These are phyloP conservation scores for Zoanthus gigantus DNA, from an alignment of 92 coral and sea anemone species.

Conservation along the genomic window DNA sequence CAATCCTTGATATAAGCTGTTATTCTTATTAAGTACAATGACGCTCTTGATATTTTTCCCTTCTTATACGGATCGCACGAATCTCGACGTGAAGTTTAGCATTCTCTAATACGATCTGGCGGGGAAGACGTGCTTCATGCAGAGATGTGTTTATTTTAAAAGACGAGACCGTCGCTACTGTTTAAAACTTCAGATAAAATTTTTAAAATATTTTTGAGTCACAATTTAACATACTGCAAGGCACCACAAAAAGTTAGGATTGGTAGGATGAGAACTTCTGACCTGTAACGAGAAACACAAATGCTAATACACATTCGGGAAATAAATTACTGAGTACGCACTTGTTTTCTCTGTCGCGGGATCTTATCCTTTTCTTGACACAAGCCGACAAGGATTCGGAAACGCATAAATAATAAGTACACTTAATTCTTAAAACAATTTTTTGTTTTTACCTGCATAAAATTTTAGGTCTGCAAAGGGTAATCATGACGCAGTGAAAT, in stretches of 20 bases:
- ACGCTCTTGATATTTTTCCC: conserved; percentile 7
- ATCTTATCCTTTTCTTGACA: conserved; percentile 3
- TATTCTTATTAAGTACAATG: conserved; percentile 41
- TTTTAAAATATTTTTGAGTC: not conserved
- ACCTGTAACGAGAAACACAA: conserved; percentile 22
- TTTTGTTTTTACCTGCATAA: not conserved
- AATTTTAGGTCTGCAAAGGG: not conserved
- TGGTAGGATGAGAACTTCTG: not conserved
- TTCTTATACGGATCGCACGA: conserved; percentile 24
- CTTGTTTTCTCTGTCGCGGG: conserved; percentile 19
- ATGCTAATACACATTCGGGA: conserved; percentile 35
- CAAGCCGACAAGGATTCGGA: not conserved
- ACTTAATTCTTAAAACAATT: conserved; percentile 10
- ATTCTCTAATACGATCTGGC: not conserved
- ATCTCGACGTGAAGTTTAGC: conserved; percentile 2
- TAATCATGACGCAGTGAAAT: not conserved
- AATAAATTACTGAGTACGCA: conserved; percentile 15
- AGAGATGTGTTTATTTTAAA: conserved; percentile 19
- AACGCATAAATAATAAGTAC: not conserved
- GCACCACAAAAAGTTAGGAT: conserved; percentile 13
- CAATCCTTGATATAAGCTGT: conserved; percentile 29
- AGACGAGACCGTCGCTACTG: not conserved
- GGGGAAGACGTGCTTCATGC: conserved; percentile 14
- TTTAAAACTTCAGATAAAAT: not conserved
- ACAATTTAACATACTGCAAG: conserved; percentile 11